Conservation (phyloP, 2,888 invertebrate genomes). For the Drosophila silvestris region DNA sequence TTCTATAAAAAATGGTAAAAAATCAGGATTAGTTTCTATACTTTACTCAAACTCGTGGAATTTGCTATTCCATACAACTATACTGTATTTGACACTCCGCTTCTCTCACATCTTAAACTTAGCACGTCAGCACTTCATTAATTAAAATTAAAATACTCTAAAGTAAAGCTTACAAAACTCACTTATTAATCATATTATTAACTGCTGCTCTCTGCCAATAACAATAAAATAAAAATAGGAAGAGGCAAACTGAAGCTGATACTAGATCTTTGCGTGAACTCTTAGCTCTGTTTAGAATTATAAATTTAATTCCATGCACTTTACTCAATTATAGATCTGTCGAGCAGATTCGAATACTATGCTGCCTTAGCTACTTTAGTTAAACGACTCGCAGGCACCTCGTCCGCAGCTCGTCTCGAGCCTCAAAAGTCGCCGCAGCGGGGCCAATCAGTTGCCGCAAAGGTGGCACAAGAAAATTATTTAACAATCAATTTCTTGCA, state of each 20-base stretch:
- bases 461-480: conserved; percentile 74
- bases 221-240: not conserved
- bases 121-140: too few relatives aligned
- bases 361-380: not conserved
- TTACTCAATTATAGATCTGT: conserved; percentile 4
- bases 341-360: not conserved
- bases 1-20: not conserved
- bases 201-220: not conserved
- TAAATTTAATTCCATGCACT: not conserved
- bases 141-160: not conserved
- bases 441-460: conserved; percentile 70
- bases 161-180: not conserved
- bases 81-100: not conserved
- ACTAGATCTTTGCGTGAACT: not conserved
- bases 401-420: conserved; percentile 24
- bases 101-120: not conserved
- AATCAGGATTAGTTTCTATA: not conserved
- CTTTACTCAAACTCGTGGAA: not conserved
- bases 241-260: not conserved
- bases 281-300: not conserved
- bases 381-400: conserved; percentile 36
- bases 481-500: conserved; percentile 76
- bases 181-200: not conserved
- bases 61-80: not conserved
- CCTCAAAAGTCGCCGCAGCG: conserved; percentile 19